These are phyloP conservation scores for Brachyhypopomus occidentalis DNA, from an alignment of 2,113 vertebrate species.

Conservation along the genomic window DNA sequence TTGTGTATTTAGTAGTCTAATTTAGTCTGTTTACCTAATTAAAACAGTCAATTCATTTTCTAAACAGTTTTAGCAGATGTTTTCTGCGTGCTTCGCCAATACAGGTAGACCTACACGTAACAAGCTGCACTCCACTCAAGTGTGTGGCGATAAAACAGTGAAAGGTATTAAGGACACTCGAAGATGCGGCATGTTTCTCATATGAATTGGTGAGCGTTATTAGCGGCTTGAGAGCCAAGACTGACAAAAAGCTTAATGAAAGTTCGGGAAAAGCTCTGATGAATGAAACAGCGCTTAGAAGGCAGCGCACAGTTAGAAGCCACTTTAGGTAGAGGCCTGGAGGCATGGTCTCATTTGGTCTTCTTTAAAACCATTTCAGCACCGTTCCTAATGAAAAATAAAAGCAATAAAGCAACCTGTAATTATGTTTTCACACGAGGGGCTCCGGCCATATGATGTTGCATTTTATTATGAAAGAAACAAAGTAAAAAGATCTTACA, in stretches of 20 bases:
- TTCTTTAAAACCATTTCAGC: constrained; percentile 48
- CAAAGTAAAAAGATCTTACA: constrained; percentile 59
- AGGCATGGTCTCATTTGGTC: constrained; percentile 43
- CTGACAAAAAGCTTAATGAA: constrained; percentile 45
- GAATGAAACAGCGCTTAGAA: constrained; percentile 49
- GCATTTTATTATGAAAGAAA: constrained; percentile 61
- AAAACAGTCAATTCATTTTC: too few relatives aligned
- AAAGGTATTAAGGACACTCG: constrained; percentile 15
- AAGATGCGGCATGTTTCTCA: constrained; percentile 14
- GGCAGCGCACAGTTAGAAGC: constrained; percentile 50
- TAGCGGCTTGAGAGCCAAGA: constrained; percentile 44
- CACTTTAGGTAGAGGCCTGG: constrained; percentile 48
- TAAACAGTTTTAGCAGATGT: too few relatives aligned
- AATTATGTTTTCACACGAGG: constrained; percentile 60
- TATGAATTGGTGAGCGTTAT: constrained; percentile 34
- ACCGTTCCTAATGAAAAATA: constrained; percentile 51
- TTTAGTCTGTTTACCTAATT: too few relatives aligned
- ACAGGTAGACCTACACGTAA: not conserved
- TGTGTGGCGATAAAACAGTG: not conserved
- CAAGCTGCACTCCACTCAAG: not conserved
- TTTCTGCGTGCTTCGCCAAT: too few relatives aligned
- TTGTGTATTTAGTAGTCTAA: too few relatives aligned
- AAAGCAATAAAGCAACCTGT: constrained; percentile 56
- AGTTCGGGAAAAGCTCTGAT: constrained; percentile 52
- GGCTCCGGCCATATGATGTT: constrained; percentile 62